These are phyloP conservation scores for Pterophyllum scalare DNA, from an alignment of 2,113 vertebrate genomes.

Conservation along the genomic window DNA sequence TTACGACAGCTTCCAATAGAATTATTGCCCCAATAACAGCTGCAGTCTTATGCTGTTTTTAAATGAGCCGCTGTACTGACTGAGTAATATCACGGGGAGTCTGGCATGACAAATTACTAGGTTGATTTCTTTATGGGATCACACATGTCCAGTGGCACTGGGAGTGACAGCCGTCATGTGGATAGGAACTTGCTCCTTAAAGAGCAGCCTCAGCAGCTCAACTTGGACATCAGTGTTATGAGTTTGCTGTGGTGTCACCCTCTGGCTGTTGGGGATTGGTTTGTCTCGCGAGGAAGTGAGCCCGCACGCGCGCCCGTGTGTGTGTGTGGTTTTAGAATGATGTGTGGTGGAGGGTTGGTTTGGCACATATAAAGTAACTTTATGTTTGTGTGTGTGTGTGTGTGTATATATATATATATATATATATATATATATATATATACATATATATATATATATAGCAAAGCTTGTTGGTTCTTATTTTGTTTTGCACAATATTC, in stretches of 20 bases:
- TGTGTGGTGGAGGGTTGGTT: constrained; percentile 6
- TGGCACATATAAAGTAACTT: constrained; percentile 16
- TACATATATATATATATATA: not conserved
- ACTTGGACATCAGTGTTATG: constrained; percentile 67
- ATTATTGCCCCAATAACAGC: constrained; percentile 35
- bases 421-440: not conserved
- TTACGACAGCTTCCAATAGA: constrained; percentile 10
- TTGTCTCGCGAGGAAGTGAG: constrained; percentile 60
- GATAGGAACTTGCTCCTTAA: constrained; percentile 54
- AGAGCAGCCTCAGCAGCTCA: constrained; percentile 72
- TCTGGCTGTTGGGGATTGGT: constrained; percentile 76
- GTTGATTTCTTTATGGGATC: constrained; percentile 68
- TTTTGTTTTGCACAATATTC: not conserved
- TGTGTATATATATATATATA: not conserved
- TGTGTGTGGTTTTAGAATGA: not conserved
- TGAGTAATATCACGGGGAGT: constrained; percentile 56
- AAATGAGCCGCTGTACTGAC: constrained; percentile 58
- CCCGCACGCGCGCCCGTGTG: constrained; percentile 23
- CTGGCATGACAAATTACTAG: constrained; percentile 69
- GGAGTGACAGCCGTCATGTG: constrained; percentile 61
- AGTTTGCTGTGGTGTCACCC: constrained; percentile 70
- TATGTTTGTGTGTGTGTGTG: not conserved
- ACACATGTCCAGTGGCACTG: constrained; percentile 70
- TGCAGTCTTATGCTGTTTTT: constrained; percentile 23
- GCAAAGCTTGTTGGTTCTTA: not conserved